Percentiles rank a stretch among this genome's conserved stretches.
phyloP scores from a whole-genome alignment of 2,797 vertebrate genomes.

The Tenualosa thibaudeaui region DNA sequence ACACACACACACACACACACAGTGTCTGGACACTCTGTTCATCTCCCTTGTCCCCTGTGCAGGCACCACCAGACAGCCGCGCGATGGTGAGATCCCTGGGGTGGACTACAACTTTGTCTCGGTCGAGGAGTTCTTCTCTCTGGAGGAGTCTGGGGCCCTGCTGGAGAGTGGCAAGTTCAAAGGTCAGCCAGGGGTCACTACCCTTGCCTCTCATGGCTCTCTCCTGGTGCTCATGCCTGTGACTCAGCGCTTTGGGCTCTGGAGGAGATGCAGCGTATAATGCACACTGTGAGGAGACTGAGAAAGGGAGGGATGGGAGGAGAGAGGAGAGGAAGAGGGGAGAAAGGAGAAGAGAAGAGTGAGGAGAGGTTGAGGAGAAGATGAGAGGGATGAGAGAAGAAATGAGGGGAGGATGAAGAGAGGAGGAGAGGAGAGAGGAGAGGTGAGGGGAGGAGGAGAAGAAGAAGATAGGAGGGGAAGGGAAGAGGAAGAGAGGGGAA shows the following conservation, averaged over 20 bases:
- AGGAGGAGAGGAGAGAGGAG: not conserved
- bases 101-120: conserved; percentile 70
- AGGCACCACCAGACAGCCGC: conserved; percentile 60
- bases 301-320: not conserved
- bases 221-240: not conserved
- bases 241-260: not conserved
- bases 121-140: conserved; percentile 64
- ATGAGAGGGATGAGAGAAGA: not conserved
- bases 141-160: conserved; percentile 66
- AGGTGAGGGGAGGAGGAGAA: not conserved
- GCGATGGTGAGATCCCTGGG: conserved; percentile 63
- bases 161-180: conserved; percentile 69
- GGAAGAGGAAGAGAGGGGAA: not conserved
- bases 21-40: not conserved
- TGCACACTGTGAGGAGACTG: not conserved
- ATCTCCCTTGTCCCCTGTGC: not conserved
- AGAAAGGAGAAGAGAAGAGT: not conserved
- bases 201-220: not conserved
- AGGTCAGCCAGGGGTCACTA: conserved; percentile 50
- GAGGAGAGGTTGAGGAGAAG: not conserved
- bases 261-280: not conserved
- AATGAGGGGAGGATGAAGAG: not conserved
- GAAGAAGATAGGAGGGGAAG: not conserved
- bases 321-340: not conserved
- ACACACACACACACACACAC: conserved; percentile 20